phyloP scores from a whole-genome alignment of 2,113 vertebrate species.

The Chroicocephalus ridibundus region DNA sequence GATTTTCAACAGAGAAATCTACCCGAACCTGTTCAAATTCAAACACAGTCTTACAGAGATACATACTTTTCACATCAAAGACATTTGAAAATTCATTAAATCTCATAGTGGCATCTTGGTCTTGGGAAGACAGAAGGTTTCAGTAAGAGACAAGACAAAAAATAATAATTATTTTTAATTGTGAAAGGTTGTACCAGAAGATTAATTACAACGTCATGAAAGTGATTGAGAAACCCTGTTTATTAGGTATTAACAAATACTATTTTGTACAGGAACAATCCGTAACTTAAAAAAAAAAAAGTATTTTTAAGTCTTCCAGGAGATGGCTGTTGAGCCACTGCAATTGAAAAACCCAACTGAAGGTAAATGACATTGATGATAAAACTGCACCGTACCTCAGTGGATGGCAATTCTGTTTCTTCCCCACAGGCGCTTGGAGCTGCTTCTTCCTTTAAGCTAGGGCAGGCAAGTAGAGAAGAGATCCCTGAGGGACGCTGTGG shows the following conservation, averaged over 20 bases:
- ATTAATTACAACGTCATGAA: neutral
- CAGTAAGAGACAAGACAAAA: neutral
- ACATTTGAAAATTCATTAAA: neutral
- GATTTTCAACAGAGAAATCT: neutral
- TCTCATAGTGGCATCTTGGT: neutral
- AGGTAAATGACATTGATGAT: neutral
- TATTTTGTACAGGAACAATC: neutral
- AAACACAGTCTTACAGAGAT: neutral
- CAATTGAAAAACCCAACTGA: neutral
- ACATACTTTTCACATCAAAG: neutral
- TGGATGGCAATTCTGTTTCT: neutral
- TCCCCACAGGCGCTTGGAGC: neutral
- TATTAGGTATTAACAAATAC: neutral
- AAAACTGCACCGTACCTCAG: conserved; percentile 16
- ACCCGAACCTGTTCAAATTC: conserved; percentile 26
- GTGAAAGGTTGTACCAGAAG: neutral
- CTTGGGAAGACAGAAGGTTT: neutral
- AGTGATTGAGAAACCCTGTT: neutral
- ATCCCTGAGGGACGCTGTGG: conserved; percentile 35
- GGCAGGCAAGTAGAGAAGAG: neutral
- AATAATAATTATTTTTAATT: neutral
- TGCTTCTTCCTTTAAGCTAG: neutral
- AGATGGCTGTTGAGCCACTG: neutral
- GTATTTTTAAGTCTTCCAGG: neutral
- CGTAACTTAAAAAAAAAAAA: neutral